Evolutionary conservation across 2,113 vertebrate species (phyloP).

Genomic region (Daubentonia madagascariensis): DNA sequence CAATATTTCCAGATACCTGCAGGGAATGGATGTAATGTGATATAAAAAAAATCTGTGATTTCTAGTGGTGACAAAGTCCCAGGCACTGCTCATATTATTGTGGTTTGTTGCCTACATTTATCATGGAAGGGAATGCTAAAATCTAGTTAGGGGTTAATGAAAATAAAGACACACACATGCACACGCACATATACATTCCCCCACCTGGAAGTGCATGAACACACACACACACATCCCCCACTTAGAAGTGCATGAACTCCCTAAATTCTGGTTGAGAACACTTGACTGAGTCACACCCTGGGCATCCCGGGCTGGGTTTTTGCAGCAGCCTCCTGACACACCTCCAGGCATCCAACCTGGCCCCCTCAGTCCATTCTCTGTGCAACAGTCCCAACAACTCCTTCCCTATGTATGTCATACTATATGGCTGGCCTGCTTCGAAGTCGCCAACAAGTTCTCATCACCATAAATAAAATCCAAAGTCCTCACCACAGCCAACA

Average conservation of each 20-base stretch:
- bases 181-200: neutral
- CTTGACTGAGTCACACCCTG: neutral
- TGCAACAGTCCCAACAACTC: neutral
- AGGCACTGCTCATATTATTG: neutral
- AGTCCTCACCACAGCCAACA: fast-evolving
- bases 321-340: neutral
- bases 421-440: neutral
- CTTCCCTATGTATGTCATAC: neutral
- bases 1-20: neutral
- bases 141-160: neutral
- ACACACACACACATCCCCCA: neutral
- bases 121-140: neutral
- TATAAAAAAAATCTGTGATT: neutral
- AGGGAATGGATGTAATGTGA: neutral
- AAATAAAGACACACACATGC: neutral
- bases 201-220: neutral
- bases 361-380: neutral
- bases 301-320: neutral
- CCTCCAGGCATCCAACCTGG: neutral
- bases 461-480: neutral
- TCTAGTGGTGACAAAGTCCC: neutral
- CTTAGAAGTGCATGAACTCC: neutral
- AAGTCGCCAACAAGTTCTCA: neutral
- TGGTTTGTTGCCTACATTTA: neutral
- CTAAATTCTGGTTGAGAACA: neutral